Conservation (phyloP, 2,113 vertebrate species). For the Labeo catla region DNA sequence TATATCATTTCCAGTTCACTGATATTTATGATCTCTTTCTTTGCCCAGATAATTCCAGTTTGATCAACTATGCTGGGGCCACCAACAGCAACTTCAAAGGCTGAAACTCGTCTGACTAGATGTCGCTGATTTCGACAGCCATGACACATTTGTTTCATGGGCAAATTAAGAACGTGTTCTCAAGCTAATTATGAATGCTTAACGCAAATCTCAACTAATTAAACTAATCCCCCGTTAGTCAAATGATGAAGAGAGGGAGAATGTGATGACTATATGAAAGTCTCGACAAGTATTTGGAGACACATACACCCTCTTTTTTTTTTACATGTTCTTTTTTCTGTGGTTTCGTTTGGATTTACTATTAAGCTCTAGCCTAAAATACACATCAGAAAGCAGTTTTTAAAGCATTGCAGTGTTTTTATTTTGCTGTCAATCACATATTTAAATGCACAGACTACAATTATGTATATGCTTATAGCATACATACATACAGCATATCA, state of each 20-base stretch:
- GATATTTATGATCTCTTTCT: conserved; percentile 24
- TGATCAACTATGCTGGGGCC: not conserved
- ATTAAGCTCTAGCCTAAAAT: conserved; percentile 22
- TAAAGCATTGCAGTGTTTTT: not conserved
- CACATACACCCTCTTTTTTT: not conserved
- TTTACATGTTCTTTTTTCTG: not conserved
- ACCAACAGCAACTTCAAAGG: conserved; percentile 35
- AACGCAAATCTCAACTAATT: conserved; percentile 48
- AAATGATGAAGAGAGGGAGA: conserved; percentile 8
- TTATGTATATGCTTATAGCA: not conserved
- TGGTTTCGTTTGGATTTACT: not conserved
- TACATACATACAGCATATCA: not conserved
- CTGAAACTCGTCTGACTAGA: conserved; percentile 21
- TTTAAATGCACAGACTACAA: not conserved
- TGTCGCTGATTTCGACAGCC: conserved; percentile 31
- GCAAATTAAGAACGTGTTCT: conserved; percentile 46
- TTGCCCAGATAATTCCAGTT: conserved; percentile 2
- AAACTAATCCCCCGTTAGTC: conserved; percentile 46
- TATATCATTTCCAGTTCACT: conserved; percentile 4
- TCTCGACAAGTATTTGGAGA: conserved; percentile 1
- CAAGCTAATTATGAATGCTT: conserved; percentile 48
- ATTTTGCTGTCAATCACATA: not conserved
- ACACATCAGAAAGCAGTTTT: conserved; percentile 1
- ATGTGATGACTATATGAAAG: conserved; percentile 16
- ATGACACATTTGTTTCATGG: conserved; percentile 35